These are phyloP conservation scores for Chrysaora quinquecirrha DNA, from an alignment of 30 jellyfish, hydroid and myxozoan genomes.

Conservation along the genomic window DNA sequence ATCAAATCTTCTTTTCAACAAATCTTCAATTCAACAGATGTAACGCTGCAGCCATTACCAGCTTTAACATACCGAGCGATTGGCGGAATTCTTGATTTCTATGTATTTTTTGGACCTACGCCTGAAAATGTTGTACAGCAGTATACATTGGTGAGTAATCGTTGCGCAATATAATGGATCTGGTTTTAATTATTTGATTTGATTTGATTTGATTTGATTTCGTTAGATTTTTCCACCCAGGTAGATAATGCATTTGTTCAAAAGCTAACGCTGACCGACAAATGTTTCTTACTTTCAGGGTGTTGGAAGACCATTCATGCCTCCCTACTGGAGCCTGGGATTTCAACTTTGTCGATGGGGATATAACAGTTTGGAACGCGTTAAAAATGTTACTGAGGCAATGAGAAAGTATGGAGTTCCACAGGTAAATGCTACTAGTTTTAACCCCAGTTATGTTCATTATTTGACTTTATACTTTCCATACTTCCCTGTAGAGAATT, in stretches of 20 bases:
- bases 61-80: constrained; percentile 94
- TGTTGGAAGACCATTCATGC: constrained; percentile 96
- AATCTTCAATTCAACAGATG: too few relatives aligned
- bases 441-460: neutral
- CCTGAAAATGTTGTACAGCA: constrained; percentile 97
- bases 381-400: constrained; percentile 75
- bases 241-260: too few relatives aligned
- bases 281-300: constrained; percentile 56
- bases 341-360: constrained; percentile 98
- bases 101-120: constrained; percentile 86
- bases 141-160: constrained; percentile 81
- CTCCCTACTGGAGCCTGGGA: constrained; percentile 99
- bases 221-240: too few relatives aligned
- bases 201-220: too few relatives aligned
- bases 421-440: too few relatives aligned
- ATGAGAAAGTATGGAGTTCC: constrained; percentile 88
- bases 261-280: too few relatives aligned
- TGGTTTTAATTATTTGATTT: too few relatives aligned
- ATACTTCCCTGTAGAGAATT: too few relatives aligned
- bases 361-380: constrained; percentile 90
- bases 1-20: too few relatives aligned
- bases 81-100: constrained; percentile 97
- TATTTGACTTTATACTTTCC: too few relatives aligned
- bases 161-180: too few relatives aligned
- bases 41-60: constrained; percentile 94